A percentile compares a stretch with the other conserved stretches of the same genome.
These are phyloP conservation scores for Slavum lentiscoides DNA, from an alignment of 2,888 invertebrate species.

Conservation along the genomic window DNA sequence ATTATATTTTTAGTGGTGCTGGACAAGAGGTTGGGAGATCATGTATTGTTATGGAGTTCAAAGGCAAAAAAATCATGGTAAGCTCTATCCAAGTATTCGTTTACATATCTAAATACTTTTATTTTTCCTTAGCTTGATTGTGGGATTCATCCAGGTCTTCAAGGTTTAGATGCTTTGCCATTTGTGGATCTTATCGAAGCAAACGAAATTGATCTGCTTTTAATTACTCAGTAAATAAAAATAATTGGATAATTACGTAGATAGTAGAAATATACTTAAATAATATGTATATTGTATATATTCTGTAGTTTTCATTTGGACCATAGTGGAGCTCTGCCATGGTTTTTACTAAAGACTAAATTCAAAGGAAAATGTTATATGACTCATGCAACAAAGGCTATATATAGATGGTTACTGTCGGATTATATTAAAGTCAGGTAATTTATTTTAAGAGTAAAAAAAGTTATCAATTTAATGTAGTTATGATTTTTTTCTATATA, in stretches of 20 bases:
- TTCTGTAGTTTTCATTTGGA: constrained; percentile 89
- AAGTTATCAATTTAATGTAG: not conserved
- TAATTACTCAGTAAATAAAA: constrained; percentile 82
- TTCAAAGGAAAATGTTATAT: constrained; percentile 98
- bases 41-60: constrained; percentile 97
- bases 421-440: constrained; percentile 98
- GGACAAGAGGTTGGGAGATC: constrained; percentile 99
- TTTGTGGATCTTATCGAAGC: constrained; percentile 97
- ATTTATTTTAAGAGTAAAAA: constrained; percentile 51
- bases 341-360: constrained; percentile 95
- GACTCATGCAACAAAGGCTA: constrained; percentile 99
- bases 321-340: constrained; percentile 96
- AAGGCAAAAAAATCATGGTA: constrained; percentile 97
- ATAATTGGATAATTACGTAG: constrained; percentile 9
- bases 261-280: not conserved
- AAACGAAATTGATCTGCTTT: constrained; percentile 90
- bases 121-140: constrained; percentile 76
- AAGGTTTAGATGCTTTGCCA: constrained; percentile 96
- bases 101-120: not conserved
- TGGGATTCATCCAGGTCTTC: constrained; percentile 96
- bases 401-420: constrained; percentile 96
- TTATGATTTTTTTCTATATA: not conserved
- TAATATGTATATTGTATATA: constrained; percentile 1
- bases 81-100: constrained; percentile 54
- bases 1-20: constrained; percentile 71